Evolutionary conservation across 2,888 invertebrate species (phyloP).

Genomic region (Drosophila prolongata): DNA sequence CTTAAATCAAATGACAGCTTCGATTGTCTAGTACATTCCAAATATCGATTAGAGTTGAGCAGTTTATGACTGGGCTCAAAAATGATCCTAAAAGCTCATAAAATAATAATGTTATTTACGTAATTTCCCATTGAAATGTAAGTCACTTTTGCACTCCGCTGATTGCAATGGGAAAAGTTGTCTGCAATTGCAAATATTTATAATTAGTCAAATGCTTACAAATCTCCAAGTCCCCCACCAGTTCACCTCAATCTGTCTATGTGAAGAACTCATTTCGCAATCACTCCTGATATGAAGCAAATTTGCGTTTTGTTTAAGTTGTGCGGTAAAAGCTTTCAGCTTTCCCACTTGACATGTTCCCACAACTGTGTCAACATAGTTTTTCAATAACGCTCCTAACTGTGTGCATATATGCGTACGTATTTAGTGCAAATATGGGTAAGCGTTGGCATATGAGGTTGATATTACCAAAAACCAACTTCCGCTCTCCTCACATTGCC

Average conservation of each 20-base stretch:
- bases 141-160: conserved; percentile 12
- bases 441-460: conserved; percentile 32
- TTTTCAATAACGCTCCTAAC: conserved; percentile 31
- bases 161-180: conserved; percentile 25
- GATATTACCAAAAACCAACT: conserved; percentile 43
- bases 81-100: background rate
- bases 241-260: conserved; percentile 22
- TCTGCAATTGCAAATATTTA: conserved; percentile 18
- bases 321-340: conserved; percentile 34
- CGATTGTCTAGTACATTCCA: too few relatives aligned
- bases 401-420: conserved; percentile 7
- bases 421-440: conserved; percentile 33
- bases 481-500: conserved; percentile 19
- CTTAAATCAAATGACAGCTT: too few relatives aligned
- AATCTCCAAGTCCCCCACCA: conserved; percentile 10
- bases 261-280: conserved; percentile 31
- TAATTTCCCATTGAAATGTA: conserved; percentile 10
- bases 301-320: conserved; percentile 24
- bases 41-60: background rate
- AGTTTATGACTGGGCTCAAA: background rate
- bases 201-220: conserved; percentile 21
- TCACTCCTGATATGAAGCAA: conserved; percentile 23
- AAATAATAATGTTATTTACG: conserved; percentile 8
- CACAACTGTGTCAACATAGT: conserved; percentile 44
- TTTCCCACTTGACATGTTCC: conserved; percentile 30